Conservation (phyloP, 2,888 invertebrate species). For the Poecilus cupreus region DNA sequence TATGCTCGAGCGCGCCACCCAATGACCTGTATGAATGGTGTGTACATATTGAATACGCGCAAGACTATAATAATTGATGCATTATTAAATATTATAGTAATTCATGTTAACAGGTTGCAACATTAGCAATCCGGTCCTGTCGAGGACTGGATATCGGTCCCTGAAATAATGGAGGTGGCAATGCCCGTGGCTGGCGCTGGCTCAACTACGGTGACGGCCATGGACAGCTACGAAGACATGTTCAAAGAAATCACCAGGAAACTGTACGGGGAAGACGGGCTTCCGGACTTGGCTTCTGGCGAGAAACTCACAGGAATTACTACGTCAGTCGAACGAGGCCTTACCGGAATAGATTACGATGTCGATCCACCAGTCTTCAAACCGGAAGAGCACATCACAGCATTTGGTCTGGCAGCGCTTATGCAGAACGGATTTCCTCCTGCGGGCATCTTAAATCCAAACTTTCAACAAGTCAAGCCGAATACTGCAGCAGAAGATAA, state of each 20-base stretch:
- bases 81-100: background rate
- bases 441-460: constrained; percentile 78
- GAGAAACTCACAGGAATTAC: constrained; percentile 65
- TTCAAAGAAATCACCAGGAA: constrained; percentile 95
- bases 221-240: constrained; percentile 88
- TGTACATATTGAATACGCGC: constrained; percentile 7
- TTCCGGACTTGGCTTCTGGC: constrained; percentile 70
- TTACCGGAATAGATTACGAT: constrained; percentile 74
- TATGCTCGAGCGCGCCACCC: background rate
- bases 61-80: background rate
- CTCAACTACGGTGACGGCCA: constrained; percentile 71
- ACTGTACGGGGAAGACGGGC: constrained; percentile 88
- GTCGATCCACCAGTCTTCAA: constrained; percentile 75
- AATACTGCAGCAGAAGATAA: constrained; percentile 69
- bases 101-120: constrained; percentile 24
- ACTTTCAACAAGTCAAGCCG: constrained; percentile 74
- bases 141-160: constrained; percentile 59
- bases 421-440: constrained; percentile 85
- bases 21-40: constrained; percentile 17
- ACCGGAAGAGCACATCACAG: constrained; percentile 82
- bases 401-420: constrained; percentile 84
- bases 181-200: constrained; percentile 73
- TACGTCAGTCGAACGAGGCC: constrained; percentile 67
- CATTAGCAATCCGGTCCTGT: constrained; percentile 60
- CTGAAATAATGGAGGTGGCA: constrained; percentile 71